Evolutionary conservation across 2,113 vertebrate genomes (phyloP).

Genomic region (Acrocephalus kingi): DNA sequence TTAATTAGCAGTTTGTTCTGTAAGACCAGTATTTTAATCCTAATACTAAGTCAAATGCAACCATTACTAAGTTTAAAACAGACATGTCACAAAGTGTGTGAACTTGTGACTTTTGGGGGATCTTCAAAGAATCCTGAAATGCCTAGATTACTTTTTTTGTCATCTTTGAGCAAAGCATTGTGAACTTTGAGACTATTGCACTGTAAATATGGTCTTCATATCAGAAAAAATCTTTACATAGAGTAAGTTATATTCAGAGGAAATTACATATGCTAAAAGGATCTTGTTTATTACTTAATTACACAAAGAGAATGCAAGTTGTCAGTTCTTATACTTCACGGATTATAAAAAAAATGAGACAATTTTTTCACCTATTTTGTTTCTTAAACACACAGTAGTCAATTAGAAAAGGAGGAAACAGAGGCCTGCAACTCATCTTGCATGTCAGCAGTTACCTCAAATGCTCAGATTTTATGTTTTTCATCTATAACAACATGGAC

Average conservation of each 20-base stretch:
- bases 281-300: not conserved
- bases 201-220: not conserved
- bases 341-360: not conserved
- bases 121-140: not conserved
- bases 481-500: rapidly evolving
- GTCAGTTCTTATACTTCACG: not conserved
- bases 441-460: not conserved
- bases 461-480: not conserved
- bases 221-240: not conserved
- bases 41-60: not conserved
- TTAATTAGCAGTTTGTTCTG: not conserved
- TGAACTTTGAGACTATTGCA: not conserved
- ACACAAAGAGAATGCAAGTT: not conserved
- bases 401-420: not conserved
- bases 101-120: not conserved
- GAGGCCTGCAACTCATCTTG: not conserved
- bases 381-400: not conserved
- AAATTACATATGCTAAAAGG: not conserved
- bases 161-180: not conserved
- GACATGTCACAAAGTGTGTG: not conserved
- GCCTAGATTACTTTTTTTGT: not conserved
- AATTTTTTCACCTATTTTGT: not conserved
- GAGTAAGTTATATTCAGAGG: not conserved
- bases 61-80: not conserved
- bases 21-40: not conserved